phyloP scores from a whole-genome alignment of 2,113 vertebrate species.

The Trematocara nigrifrons region DNA sequence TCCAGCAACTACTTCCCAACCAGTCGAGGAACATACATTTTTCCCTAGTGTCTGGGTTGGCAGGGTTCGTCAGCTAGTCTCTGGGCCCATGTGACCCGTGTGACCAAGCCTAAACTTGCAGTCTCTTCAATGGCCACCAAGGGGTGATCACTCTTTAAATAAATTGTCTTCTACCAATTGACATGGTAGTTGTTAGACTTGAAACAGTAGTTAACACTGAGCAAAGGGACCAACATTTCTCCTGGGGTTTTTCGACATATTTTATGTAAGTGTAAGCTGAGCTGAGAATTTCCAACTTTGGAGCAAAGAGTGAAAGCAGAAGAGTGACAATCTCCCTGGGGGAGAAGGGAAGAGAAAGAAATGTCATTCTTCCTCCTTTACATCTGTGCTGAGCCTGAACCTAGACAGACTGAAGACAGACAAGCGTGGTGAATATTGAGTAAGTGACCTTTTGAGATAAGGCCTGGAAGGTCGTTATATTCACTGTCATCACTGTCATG shows the following conservation, averaged over 20 bases:
- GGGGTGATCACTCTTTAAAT: neutral
- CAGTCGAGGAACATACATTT: neutral
- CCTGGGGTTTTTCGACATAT: neutral
- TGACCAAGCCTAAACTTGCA: neutral
- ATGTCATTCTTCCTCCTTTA: conserved; percentile 35
- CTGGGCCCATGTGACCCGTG: neutral
- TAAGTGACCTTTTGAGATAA: conserved; percentile 57
- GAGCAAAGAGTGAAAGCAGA: neutral
- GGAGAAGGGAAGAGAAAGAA: conserved; percentile 22
- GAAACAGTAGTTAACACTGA: neutral
- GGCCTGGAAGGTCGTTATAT: conserved; percentile 32
- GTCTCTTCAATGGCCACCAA: neutral
- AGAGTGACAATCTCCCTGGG: neutral
- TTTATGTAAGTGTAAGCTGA: neutral
- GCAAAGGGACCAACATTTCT: neutral
- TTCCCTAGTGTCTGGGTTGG: neutral
- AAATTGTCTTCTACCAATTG: neutral
- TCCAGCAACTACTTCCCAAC: neutral
- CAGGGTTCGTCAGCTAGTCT: neutral
- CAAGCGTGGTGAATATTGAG: conserved; percentile 39
- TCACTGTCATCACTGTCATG: conserved; percentile 34
- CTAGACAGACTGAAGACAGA: conserved; percentile 9
- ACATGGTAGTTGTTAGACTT: neutral
- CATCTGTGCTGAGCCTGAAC: neutral
- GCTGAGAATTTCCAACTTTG: neutral